These are phyloP conservation scores for Benthosema pterotum DNA, from an alignment of 2,797 vertebrate genomes.

Conservation along the genomic window DNA sequence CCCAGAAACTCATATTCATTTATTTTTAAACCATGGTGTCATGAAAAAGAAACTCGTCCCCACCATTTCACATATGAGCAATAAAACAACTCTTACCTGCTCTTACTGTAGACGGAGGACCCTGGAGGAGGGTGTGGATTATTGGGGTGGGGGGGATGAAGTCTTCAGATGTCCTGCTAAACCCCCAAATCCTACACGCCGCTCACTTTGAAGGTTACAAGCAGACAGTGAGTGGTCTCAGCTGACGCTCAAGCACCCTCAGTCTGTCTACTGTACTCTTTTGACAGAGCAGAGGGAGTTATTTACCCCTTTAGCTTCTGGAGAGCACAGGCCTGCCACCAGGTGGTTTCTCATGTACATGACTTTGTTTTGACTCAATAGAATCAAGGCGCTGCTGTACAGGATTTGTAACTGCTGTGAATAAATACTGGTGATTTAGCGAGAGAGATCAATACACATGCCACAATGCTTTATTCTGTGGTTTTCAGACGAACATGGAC, in stretches of 20 bases:
- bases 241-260: conserved; percentile 46
- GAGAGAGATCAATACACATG: no score
- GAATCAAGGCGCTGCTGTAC: not conserved
- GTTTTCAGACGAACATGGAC: no score
- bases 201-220: conserved; percentile 62
- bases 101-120: conserved; percentile 25
- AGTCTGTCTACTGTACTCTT: conserved; percentile 60
- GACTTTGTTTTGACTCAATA: not conserved
- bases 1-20: conserved; percentile 28
- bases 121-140: conserved; percentile 51
- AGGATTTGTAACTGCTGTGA: no score
- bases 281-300: conserved; percentile 49
- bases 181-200: conserved; percentile 38
- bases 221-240: conserved; percentile 45
- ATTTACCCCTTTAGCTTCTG: conserved; percentile 6
- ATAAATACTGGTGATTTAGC: no score
- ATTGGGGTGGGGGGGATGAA: conserved; percentile 48
- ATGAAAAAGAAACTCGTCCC: conserved; percentile 55
- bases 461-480: no score
- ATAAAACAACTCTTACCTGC: conserved; percentile 66
- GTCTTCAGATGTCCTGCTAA: conserved; percentile 44
- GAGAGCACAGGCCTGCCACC: conserved; percentile 67
- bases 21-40: conserved; percentile 74
- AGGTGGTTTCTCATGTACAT: conserved; percentile 50
- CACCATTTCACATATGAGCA: conserved; percentile 23